Conservation (phyloP, 2,113 vertebrate genomes). For the Grus americana region DNA sequence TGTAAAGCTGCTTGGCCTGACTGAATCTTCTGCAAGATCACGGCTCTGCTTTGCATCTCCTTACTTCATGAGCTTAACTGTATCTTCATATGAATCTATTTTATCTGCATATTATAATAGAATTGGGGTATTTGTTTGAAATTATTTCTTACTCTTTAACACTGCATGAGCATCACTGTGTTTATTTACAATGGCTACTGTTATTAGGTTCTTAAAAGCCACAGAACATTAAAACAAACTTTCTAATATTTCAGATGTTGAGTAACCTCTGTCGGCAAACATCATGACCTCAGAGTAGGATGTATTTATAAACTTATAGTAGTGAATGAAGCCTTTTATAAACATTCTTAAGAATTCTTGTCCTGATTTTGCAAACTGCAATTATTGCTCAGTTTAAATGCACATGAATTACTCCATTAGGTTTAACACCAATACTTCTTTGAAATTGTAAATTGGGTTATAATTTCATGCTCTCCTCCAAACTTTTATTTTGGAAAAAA, state of each 20-base stretch:
- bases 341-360: not conserved
- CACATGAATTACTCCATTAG: accelerated
- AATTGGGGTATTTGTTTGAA: not conserved
- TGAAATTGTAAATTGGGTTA: not conserved
- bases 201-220: not conserved
- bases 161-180: not conserved
- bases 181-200: not conserved
- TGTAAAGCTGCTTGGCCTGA: not conserved
- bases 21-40: not conserved
- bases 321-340: not conserved
- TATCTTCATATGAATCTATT: not conserved
- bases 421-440: not conserved
- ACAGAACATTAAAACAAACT: not conserved
- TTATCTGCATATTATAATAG: not conserved
- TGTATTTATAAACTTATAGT: not conserved
- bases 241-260: not conserved
- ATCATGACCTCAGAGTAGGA: not conserved
- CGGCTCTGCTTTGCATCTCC: not conserved
- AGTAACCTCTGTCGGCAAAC: not conserved
- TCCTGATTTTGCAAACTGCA: not conserved
- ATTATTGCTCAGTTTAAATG: not conserved
- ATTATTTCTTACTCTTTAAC: not conserved
- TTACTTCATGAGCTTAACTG: not conserved
- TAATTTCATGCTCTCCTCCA: not conserved
- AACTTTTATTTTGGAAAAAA: not conserved